A percentile compares a stretch with the other conserved stretches of the same genome.
Evolutionary conservation across 2,113 vertebrate species (phyloP).

Genomic region (Mirounga angustirostris): DNA sequence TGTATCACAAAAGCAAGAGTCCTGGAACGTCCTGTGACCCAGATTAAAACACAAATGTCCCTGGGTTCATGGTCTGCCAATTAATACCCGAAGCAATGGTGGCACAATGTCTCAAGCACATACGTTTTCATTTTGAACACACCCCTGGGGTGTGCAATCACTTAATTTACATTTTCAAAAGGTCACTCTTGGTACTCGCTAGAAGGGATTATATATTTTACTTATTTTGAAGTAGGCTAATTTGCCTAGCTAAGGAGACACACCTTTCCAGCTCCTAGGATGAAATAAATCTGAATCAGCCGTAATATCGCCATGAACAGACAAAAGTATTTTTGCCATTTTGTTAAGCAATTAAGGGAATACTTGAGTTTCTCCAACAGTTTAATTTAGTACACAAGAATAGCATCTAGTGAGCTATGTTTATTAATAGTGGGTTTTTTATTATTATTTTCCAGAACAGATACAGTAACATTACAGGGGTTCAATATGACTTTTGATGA

Average conservation of each 20-base stretch:
- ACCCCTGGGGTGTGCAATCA: slow-evolving; percentile 36
- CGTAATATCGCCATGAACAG: background rate
- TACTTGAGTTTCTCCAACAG: slow-evolving; percentile 68
- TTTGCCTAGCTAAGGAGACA: slow-evolving; percentile 21
- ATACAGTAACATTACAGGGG: slow-evolving; percentile 84
- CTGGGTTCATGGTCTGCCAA: background rate
- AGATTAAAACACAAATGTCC: slow-evolving; percentile 3
- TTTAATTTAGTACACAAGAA: slow-evolving; percentile 79
- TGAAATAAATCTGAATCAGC: background rate
- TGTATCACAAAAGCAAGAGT: slow-evolving; percentile 27
- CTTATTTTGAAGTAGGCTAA: slow-evolving; percentile 57
- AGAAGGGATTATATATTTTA: slow-evolving; percentile 59
- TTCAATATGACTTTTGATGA: slow-evolving; percentile 88
- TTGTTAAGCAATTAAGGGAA: slow-evolving; percentile 58
- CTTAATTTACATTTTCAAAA: slow-evolving; percentile 81
- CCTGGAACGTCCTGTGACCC: fast-evolving
- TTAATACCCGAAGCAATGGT: slow-evolving; percentile 46
- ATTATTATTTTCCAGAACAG: slow-evolving; percentile 71
- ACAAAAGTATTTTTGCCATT: slow-evolving; percentile 50
- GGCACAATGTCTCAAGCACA: slow-evolving; percentile 13
- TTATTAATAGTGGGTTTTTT: slow-evolving; percentile 84
- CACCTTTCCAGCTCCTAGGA: slow-evolving; percentile 14
- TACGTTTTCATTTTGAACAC: slow-evolving; percentile 59
- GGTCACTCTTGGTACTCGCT: slow-evolving; percentile 55
- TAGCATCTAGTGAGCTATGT: slow-evolving; percentile 81